phyloP scores from a whole-genome alignment of 2,113 vertebrate genomes.

The Triplophysa tibetana region DNA sequence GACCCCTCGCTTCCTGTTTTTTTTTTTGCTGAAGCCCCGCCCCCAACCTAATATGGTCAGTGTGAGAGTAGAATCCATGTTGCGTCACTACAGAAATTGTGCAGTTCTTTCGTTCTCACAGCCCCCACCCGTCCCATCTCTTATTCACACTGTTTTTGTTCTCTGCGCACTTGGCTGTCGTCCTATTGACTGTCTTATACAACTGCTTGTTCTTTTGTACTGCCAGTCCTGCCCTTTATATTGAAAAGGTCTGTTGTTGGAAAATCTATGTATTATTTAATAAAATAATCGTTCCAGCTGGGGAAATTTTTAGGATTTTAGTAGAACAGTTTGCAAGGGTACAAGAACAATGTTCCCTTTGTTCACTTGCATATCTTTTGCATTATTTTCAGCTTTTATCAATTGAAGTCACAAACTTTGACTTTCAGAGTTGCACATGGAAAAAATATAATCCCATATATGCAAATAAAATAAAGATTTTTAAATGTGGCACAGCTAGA shows the following conservation, averaged over 20 bases:
- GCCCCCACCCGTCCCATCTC: neutral
- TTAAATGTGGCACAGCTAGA: neutral
- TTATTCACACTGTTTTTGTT: slow-evolving; percentile 25
- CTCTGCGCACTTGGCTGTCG: slow-evolving; percentile 21
- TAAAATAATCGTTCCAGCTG: neutral
- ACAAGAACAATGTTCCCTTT: no score
- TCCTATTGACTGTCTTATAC: slow-evolving; percentile 22
- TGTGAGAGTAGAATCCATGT: slow-evolving; percentile 32
- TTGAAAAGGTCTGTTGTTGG: slow-evolving; percentile 1
- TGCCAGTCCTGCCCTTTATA: neutral
- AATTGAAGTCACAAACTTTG: neutral
- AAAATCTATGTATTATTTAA: neutral
- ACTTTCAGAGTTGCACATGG: neutral
- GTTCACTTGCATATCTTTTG: neutral
- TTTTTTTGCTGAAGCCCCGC: slow-evolving; percentile 1
- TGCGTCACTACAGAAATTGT: slow-evolving; percentile 46
- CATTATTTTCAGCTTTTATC: neutral
- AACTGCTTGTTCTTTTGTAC: slow-evolving; percentile 29
- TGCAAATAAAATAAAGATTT: neutral
- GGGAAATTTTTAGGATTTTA: neutral
- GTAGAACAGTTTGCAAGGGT: no score
- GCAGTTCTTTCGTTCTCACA: slow-evolving; percentile 17
- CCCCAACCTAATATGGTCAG: slow-evolving; percentile 51
- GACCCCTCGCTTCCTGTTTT: slow-evolving; percentile 51
- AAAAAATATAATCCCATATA: neutral